These are phyloP conservation scores for Ctenosaura bakeri DNA, from an alignment of 2,797 vertebrate species.

Conservation along the genomic window DNA sequence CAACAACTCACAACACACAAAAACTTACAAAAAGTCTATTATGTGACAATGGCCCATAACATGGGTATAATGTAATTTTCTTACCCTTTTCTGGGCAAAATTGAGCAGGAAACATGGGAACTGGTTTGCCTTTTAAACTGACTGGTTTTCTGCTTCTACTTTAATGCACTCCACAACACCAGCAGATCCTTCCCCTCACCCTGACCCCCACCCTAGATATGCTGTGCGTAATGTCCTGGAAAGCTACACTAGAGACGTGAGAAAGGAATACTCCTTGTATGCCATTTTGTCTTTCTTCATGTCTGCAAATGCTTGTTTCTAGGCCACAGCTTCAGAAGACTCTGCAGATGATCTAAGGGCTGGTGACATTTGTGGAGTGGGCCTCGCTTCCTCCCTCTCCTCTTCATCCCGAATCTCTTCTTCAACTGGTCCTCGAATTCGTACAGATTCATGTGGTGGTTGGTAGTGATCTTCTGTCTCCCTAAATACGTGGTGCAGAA, in stretches of 20 bases:
- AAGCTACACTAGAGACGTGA: background rate
- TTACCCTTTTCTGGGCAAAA: background rate
- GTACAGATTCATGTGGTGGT: fast-evolving
- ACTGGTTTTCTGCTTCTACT: background rate
- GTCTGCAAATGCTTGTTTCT: background rate
- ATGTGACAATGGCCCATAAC: background rate
- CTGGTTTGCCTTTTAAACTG: background rate
- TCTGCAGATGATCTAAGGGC: slow-evolving; percentile 41
- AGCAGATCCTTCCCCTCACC: background rate
- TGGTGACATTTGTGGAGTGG: slow-evolving; percentile 26
- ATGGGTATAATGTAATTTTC: background rate
- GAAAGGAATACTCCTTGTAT: background rate
- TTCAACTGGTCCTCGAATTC: background rate
- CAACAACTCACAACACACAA: slow-evolving; percentile 11
- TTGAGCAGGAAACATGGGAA: background rate
- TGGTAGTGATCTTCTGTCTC: slow-evolving; percentile 51
- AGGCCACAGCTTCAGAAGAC: slow-evolving; percentile 26
- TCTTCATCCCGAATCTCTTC: slow-evolving; percentile 28
- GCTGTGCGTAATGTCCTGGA: background rate
- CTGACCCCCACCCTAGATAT: background rate
- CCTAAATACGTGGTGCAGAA: slow-evolving; percentile 55
- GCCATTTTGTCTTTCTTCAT: background rate
- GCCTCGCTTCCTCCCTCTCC: background rate
- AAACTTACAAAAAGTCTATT: background rate
- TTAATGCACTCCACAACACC: background rate